Base-by-base conservation (phyloP, 1,140 invertebrate genomes). In the Archivesica marissinica region DNA sequence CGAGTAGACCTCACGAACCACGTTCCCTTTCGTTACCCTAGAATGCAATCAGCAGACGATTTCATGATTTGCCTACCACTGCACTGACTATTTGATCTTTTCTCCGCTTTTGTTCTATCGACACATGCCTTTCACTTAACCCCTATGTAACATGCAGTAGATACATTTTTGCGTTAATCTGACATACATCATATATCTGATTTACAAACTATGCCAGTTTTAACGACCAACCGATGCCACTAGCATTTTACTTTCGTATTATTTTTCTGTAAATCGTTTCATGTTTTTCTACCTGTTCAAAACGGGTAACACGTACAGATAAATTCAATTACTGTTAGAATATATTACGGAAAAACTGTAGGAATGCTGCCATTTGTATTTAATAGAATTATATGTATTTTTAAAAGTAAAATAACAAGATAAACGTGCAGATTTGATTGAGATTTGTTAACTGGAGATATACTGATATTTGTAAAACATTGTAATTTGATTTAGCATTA, bases 1-100 rank as follows among this genome's bases (percentile, higher is more conserved):
- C 33, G 30, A 38, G 11, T 6, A 50, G 54, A 56, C 50, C 75
- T 44, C 35, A n/a, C 35, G 75, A 56, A 52, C 75, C 33, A n/a
- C 76, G 76, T 64, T 78, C 56, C 76, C 44, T 64, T 78, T 64
- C 76, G 47, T 78, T 78, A 59, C 30, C 76, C 33, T 61, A 54
- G 20, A 59, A 44, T 68, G 25, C 38, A 77, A 59, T 3, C 52
- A 30, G 59, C 76, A 61, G 76, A 78, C 76, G 74, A 76, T 35
- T 23, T 38, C 17, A 50, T 72, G 68, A 72, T 72, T 47, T 72
- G 38, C 20, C 7, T 47, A 30, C 68, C 15, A 30, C 68, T 44
- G 68, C 15, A 20, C 41, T 23, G 39, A 4, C 28, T 50, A 44
- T 72, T 72, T 72, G 66, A 70, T 70, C 66, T 70, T 70, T 30